phyloP scores from a whole-genome alignment of 2,113 vertebrate genomes.

The Columba janthina region DNA sequence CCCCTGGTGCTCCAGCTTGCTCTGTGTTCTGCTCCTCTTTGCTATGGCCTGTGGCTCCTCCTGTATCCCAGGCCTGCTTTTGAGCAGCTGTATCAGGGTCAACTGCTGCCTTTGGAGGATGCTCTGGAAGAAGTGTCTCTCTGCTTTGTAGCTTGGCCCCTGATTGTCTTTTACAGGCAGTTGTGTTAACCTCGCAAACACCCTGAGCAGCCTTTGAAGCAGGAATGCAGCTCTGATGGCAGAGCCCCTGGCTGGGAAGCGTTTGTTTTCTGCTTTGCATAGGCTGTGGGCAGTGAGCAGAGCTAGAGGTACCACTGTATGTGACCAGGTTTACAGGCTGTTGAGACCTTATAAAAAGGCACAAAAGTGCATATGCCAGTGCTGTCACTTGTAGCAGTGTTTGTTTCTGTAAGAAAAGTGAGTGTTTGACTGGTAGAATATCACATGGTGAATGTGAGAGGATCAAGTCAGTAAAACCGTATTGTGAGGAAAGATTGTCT shows the following conservation, averaged over 20 bases:
- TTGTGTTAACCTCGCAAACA: background rate
- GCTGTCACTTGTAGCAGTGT: background rate
- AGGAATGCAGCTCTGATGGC: background rate
- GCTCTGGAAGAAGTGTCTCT: background rate
- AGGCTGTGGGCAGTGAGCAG: background rate
- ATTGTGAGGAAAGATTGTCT: background rate
- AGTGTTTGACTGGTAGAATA: background rate
- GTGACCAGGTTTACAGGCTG: background rate
- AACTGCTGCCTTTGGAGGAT: background rate
- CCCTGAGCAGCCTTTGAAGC: background rate
- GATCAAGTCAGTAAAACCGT: background rate
- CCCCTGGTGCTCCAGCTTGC: accelerated
- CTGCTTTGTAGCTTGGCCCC: background rate
- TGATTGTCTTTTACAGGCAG: background rate
- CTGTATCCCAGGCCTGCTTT: background rate
- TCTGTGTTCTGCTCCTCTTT: background rate
- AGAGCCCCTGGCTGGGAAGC: background rate
- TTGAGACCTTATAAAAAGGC: background rate
- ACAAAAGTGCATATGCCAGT: background rate
- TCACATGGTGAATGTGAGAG: background rate
- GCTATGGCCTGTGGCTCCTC: background rate
- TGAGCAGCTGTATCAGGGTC: background rate
- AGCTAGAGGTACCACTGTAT: background rate
- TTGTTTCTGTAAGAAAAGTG: background rate
- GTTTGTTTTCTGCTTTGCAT: background rate